Evolutionary conservation across 2,797 vertebrate species (phyloP).

Genomic region (Anguilla obscura): DNA sequence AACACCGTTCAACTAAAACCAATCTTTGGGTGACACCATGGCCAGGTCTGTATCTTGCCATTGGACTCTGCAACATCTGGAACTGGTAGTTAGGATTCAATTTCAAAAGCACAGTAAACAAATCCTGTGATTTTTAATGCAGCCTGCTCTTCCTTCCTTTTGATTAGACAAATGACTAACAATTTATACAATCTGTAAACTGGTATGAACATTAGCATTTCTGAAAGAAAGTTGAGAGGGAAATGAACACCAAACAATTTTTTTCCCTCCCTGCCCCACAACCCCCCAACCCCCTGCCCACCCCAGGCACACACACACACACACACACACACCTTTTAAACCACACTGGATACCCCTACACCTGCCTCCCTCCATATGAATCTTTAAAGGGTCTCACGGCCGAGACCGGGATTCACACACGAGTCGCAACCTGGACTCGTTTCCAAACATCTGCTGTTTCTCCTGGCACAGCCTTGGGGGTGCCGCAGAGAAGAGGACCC

Average conservation of each 20-base stretch:
- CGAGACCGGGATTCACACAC: background rate
- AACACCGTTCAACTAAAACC: background rate
- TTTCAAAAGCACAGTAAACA: background rate
- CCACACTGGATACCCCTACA: background rate
- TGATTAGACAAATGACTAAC: background rate
- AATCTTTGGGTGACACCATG: background rate
- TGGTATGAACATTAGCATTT: background rate
- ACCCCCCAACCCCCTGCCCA: background rate
- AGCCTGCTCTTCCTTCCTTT: background rate
- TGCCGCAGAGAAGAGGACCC: background rate
- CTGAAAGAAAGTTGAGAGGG: background rate
- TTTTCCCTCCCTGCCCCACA: background rate
- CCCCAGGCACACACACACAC: background rate
- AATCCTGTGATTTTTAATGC: background rate
- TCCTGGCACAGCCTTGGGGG: conserved; percentile 6
- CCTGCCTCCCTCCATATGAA: conserved; percentile 29
- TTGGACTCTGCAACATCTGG: background rate
- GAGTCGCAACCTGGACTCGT: conserved; percentile 35
- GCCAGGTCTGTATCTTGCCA: background rate
- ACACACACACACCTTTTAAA: background rate
- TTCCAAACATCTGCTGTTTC: conserved; percentile 38
- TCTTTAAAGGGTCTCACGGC: conserved; percentile 46
- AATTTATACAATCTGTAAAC: background rate
- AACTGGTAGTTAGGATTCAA: background rate
- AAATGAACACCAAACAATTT: background rate